Conservation (phyloP, 2,888 invertebrate species). For the Dinocampus coccinellae region DNA sequence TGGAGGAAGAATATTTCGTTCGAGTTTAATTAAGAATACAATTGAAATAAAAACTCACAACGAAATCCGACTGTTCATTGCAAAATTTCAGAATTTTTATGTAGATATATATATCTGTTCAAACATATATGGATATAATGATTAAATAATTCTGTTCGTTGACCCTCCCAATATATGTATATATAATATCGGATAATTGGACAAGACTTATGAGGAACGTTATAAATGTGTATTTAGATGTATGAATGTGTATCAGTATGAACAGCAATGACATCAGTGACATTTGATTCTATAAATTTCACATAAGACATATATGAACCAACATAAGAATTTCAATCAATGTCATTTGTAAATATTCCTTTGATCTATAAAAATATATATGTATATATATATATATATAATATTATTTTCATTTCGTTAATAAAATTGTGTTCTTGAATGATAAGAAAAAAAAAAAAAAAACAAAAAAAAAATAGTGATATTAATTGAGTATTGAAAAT, state of each 20-base stretch:
- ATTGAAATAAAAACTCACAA: neutral
- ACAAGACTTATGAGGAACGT: neutral
- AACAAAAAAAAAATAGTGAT: neutral
- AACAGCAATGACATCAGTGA: neutral
- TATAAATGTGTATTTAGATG: neutral
- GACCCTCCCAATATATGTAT: neutral
- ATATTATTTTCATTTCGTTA: conserved; percentile 18
- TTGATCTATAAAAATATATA: conserved; percentile 16
- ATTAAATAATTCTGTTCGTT: conserved; percentile 27
- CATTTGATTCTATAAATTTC: neutral
- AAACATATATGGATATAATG: conserved; percentile 45
- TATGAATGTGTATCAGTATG: neutral
- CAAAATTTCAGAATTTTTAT: neutral
- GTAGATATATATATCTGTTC: conserved; percentile 46
- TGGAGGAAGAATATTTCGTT: neutral
- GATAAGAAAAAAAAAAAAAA: neutral
- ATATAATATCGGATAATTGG: conserved; percentile 5
- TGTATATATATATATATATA: too few relatives aligned
- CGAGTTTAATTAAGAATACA: conserved; percentile 6
- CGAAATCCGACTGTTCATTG: neutral
- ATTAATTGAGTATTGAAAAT: neutral
- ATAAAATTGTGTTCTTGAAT: neutral
- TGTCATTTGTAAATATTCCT: conserved; percentile 30
- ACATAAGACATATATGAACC: neutral
- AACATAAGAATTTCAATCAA: conserved; percentile 31